Evolutionary conservation across 2,888 invertebrate genomes (phyloP).

Genomic region (Ochlodes sylvanus): DNA sequence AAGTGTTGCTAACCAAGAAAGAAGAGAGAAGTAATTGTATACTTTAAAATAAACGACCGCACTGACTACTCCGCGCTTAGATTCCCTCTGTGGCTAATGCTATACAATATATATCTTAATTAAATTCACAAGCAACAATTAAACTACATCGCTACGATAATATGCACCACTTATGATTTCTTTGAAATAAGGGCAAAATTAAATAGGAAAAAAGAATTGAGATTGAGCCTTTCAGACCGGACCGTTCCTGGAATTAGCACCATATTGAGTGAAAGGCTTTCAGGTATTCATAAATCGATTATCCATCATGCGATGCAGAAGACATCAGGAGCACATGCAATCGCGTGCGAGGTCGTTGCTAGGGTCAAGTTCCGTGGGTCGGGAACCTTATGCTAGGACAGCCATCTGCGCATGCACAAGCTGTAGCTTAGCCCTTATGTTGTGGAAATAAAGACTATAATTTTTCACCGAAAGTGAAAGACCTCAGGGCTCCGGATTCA

Average conservation of each 20-base stretch:
- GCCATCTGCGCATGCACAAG: slow-evolving; percentile 39
- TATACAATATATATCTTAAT: too few relatives aligned
- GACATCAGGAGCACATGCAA: slow-evolving; percentile 55
- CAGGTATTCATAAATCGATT: slow-evolving; percentile 59
- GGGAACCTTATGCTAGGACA: slow-evolving; percentile 55
- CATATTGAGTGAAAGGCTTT: slow-evolving; percentile 44
- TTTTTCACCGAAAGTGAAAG: slow-evolving; percentile 6
- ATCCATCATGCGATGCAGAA: slow-evolving; percentile 58
- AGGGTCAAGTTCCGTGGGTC: slow-evolving; percentile 57
- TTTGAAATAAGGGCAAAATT: neutral
- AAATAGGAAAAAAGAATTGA: neutral
- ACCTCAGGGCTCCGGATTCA: slow-evolving; percentile 29
- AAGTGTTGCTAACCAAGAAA: too few relatives aligned
- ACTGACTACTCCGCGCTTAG: too few relatives aligned
- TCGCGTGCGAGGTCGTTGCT: slow-evolving; percentile 60
- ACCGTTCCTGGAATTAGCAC: slow-evolving; percentile 29
- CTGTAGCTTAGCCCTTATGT: slow-evolving; percentile 12
- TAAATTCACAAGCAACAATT: too few relatives aligned
- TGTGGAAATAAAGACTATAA: slow-evolving; percentile 4
- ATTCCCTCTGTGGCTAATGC: too few relatives aligned
- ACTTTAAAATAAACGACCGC: too few relatives aligned
- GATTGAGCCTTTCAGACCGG: slow-evolving; percentile 3
- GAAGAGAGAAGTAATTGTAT: too few relatives aligned
- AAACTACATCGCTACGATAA: too few relatives aligned
- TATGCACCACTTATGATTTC: too few relatives aligned